Evolutionary conservation across 2,113 vertebrate species (phyloP).

Genomic region (Planiliza haematocheilus): DNA sequence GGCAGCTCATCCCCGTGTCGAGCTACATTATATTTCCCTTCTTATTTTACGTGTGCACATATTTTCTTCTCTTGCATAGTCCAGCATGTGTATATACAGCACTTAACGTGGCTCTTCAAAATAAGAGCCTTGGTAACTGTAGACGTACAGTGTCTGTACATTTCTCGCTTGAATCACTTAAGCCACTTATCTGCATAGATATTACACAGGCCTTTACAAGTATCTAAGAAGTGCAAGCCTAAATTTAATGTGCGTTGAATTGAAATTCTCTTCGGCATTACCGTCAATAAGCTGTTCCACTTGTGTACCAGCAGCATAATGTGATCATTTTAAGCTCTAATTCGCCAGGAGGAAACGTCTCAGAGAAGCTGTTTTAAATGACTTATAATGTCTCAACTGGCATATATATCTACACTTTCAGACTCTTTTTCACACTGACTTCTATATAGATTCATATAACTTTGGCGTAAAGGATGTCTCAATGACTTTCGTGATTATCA

Average conservation of each 20-base stretch:
- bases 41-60: neutral
- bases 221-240: constrained; percentile 1
- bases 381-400: no score
- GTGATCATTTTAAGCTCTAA: no score
- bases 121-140: neutral
- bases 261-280: neutral
- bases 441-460: no score
- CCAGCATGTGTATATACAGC: constrained; percentile 18
- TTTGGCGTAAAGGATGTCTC: constrained; percentile 13
- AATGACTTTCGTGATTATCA: constrained; percentile 18
- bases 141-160: neutral
- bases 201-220: constrained; percentile 2
- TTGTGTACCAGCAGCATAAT: neutral
- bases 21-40: constrained; percentile 13
- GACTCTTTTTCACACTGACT: no score
- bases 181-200: constrained; percentile 34
- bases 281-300: neutral
- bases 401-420: no score
- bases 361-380: no score
- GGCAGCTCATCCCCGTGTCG: neutral
- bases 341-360: no score
- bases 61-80: constrained; percentile 64
- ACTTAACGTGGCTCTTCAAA: constrained; percentile 11
- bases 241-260: neutral
- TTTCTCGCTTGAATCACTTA: constrained; percentile 29